Percentiles rank a stretch among this genome's conserved stretches.
Evolutionary conservation across 2,113 vertebrate genomes (phyloP).

Genomic region (Romanogobio albipinnatus): DNA sequence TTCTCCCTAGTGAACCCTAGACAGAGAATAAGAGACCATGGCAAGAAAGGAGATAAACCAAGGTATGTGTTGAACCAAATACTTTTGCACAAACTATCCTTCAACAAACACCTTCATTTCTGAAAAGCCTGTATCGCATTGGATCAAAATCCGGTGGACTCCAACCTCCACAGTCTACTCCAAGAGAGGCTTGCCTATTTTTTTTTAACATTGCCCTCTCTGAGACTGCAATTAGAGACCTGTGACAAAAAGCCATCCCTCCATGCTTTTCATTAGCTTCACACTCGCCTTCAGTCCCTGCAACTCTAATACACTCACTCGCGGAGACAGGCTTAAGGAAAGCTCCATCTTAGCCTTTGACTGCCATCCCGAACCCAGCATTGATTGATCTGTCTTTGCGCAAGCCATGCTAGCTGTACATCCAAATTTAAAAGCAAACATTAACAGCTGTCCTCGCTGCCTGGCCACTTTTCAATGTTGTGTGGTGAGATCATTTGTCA

Average conservation of each 20-base stretch:
- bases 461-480: constrained; percentile 56
- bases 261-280: constrained; percentile 26
- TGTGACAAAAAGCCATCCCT: constrained; percentile 19
- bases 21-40: neutral
- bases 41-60: constrained; percentile 1
- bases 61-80: neutral
- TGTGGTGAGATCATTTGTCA: constrained; percentile 69
- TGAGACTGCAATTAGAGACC: constrained; percentile 34
- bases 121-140: neutral
- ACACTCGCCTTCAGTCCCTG: constrained; percentile 2
- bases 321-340: constrained; percentile 32
- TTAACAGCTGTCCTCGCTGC: constrained; percentile 57
- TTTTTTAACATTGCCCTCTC: neutral
- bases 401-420: constrained; percentile 62
- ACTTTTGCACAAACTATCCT: neutral
- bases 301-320: constrained; percentile 18
- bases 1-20: neutral
- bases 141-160: too few species aligned
- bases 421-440: constrained; percentile 73
- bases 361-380: constrained; percentile 52
- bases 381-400: constrained; percentile 67
- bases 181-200: neutral
- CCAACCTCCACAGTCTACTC: neutral
- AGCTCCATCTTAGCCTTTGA: constrained; percentile 42
- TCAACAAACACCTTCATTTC: neutral